A percentile compares a stretch with the other conserved stretches of the same genome.
Conservation (phyloP, 2,888 invertebrate genomes). For the Axea sp. region DNA sequence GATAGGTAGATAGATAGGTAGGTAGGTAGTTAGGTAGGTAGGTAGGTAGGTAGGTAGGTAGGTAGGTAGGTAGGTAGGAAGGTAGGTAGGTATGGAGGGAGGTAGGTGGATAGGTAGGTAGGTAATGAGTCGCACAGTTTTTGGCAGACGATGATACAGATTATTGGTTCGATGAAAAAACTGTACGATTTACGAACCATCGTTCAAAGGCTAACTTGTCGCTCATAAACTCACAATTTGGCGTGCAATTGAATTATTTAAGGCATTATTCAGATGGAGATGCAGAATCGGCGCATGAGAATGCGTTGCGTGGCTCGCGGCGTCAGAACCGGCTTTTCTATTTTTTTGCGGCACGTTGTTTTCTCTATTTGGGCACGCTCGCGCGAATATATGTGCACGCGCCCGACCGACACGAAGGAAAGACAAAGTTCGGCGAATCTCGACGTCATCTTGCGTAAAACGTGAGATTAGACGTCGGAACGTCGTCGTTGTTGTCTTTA, state of each 20-base stretch:
- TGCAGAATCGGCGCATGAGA: conserved; percentile 31
- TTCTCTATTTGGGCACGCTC: conserved; percentile 50
- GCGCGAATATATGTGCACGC: conserved; percentile 12
- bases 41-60: no score
- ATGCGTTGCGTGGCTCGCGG: conserved; percentile 41
- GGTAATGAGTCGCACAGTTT: no score
- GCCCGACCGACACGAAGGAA: conserved; percentile 4
- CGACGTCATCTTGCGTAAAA: conserved; percentile 57
- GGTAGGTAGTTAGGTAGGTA: no score
- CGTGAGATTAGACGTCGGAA: conserved; percentile 53
- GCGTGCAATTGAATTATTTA: conserved; percentile 57
- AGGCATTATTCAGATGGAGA: conserved; percentile 44
- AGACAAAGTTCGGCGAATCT: conserved; percentile 47
- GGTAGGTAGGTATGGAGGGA: no score
- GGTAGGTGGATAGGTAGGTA: no score
- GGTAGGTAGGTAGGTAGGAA: no score
- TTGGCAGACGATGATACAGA: no score
- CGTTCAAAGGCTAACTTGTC: no score
- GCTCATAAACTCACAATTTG: conserved; percentile 10
- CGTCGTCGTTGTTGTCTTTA: no score
- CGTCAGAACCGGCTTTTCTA: conserved; percentile 47
- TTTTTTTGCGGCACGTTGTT: conserved; percentile 22
- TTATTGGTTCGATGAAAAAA: no score
- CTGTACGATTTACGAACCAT: no score
- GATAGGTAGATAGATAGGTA: no score